phyloP scores from a whole-genome alignment of 92 coral and sea anemone species.

The Montipora capitata region DNA sequence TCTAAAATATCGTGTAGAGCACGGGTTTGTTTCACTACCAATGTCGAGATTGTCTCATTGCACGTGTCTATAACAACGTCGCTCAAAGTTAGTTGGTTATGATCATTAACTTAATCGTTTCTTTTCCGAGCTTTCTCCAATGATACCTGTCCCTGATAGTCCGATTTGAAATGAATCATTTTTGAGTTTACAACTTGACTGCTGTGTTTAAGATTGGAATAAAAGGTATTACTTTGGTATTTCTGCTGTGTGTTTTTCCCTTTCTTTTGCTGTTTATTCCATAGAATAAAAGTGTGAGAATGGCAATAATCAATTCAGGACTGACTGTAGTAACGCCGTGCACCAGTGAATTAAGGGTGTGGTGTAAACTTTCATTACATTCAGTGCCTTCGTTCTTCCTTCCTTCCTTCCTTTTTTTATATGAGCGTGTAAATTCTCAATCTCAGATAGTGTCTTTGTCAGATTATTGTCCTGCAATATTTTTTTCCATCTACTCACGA shows the following conservation, averaged over 20 bases:
- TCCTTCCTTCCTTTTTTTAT: neutral
- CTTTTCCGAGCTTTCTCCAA: neutral
- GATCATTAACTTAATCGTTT: neutral
- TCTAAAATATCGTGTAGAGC: conserved; percentile 14
- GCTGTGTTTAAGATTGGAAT: neutral
- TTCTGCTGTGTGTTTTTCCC: neutral
- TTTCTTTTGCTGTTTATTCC: conserved; percentile 1
- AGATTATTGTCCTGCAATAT: conserved; percentile 9
- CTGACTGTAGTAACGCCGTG: conserved; percentile 29
- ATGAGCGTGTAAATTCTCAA: conserved; percentile 22
- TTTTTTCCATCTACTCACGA: neutral
- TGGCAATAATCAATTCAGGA: conserved; percentile 28
- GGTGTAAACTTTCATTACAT: conserved; percentile 39
- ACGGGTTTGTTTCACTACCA: neutral
- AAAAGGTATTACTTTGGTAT: conserved; percentile 1
- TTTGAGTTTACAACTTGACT: neutral
- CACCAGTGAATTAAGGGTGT: conserved; percentile 18
- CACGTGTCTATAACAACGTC: neutral
- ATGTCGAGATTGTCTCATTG: neutral
- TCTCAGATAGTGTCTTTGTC: conserved; percentile 14
- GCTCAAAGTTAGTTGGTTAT: neutral
- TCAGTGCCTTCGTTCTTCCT: neutral
- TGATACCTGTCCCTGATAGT: neutral
- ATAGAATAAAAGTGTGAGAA: conserved; percentile 30
- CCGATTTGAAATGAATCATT: neutral